Percentiles rank a stretch among this genome's conserved stretches.
These are phyloP conservation scores for Daphoenositta chrysoptera DNA, from an alignment of 2,113 vertebrate genomes.

Conservation along the genomic window DNA sequence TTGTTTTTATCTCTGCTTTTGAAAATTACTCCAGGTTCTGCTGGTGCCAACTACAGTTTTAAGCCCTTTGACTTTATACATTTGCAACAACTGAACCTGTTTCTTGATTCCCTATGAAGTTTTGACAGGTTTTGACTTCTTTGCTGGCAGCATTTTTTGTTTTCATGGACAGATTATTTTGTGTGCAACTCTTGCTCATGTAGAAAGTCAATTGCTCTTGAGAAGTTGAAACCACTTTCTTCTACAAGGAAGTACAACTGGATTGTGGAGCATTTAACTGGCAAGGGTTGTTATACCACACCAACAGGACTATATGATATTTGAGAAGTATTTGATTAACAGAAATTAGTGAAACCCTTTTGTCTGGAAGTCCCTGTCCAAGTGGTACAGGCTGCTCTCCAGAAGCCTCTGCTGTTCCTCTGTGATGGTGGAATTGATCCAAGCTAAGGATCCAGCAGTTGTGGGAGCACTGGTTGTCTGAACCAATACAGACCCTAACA, in stretches of 20 bases:
- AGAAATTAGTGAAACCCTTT: background rate
- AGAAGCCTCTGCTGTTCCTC: background rate
- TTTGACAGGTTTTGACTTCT: background rate
- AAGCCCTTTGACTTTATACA: background rate
- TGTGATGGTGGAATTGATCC: background rate
- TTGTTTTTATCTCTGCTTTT: background rate
- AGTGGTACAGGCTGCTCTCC: background rate
- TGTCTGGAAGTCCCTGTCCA: background rate
- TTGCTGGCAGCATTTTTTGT: background rate
- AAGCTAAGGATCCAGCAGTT: background rate
- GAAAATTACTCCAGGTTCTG: background rate
- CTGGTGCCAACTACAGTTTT: background rate
- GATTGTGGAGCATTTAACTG: background rate
- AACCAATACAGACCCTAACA: background rate
- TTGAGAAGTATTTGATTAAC: background rate
- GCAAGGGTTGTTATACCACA: background rate
- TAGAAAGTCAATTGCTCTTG: background rate
- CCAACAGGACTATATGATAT: accelerated
- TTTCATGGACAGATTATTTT: background rate
- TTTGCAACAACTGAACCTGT: background rate
- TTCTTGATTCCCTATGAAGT: background rate
- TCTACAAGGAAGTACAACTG: background rate
- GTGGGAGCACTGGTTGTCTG: background rate
- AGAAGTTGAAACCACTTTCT: background rate
- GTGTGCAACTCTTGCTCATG: background rate